These are phyloP conservation scores for Tanytarsus gracilentus DNA, from an alignment of 2,888 invertebrate genomes.

Conservation along the genomic window DNA sequence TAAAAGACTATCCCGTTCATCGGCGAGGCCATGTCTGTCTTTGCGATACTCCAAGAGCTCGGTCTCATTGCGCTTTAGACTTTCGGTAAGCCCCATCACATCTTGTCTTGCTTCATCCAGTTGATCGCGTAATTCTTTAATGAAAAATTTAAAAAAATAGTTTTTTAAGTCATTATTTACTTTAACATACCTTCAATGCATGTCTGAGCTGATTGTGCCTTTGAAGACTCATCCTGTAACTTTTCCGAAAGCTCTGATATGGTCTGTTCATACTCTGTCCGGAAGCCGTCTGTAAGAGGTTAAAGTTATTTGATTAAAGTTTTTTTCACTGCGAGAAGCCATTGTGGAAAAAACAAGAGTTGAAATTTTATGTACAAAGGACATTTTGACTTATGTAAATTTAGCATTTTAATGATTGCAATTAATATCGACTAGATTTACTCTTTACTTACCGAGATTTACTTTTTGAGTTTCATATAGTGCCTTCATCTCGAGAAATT, in stretches of 20 bases:
- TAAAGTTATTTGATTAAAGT: conserved; percentile 17
- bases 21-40: conserved; percentile 59
- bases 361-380: no score
- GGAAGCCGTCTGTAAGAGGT: conserved; percentile 48
- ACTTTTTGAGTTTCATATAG: conserved; percentile 25
- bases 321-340: conserved; percentile 22
- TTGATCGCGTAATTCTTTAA: conserved; percentile 55
- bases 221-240: conserved; percentile 54
- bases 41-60: conserved; percentile 58
- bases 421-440: not conserved
- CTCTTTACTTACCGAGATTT: conserved; percentile 9
- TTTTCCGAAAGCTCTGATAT: conserved; percentile 51
- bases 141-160: no score
- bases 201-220: conserved; percentile 53
- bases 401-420: no score
- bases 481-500: conserved; percentile 32
- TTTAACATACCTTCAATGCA: no score
- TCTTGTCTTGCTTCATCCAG: conserved; percentile 54
- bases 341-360: no score
- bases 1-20: conserved; percentile 65
- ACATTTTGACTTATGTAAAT: no score
- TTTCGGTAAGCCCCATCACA: conserved; percentile 54
- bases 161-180: no score
- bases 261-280: conserved; percentile 47
- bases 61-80: conserved; percentile 54